Conservation (phyloP, 2,113 vertebrate genomes). For the Xiphophorus hellerii region DNA sequence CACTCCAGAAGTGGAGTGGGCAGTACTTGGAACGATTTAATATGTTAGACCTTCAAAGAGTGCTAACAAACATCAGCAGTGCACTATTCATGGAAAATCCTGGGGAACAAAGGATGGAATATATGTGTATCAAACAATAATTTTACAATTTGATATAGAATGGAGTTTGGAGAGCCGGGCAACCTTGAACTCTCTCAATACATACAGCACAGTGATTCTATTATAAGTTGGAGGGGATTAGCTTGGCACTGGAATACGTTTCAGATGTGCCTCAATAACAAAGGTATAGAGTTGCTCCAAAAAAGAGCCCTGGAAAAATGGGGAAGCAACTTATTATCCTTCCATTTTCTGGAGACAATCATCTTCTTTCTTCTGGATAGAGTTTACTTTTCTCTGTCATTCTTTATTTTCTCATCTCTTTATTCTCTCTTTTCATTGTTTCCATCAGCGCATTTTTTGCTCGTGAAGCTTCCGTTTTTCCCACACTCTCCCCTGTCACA, state of each 20-base stretch:
- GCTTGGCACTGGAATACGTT: slow-evolving; percentile 55
- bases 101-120: slow-evolving; percentile 13
- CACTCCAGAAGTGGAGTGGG: background rate
- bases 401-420: slow-evolving; percentile 57
- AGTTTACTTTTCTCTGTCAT: slow-evolving; percentile 62
- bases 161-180: slow-evolving; percentile 42
- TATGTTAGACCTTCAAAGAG: background rate
- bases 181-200: slow-evolving; percentile 59
- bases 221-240: slow-evolving; percentile 52
- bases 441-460: slow-evolving; percentile 90
- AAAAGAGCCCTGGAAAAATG: slow-evolving; percentile 66
- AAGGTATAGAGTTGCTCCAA: slow-evolving; percentile 67
- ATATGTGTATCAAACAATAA: slow-evolving; percentile 42
- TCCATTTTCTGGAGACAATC: slow-evolving; percentile 72
- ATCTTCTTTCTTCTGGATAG: slow-evolving; percentile 58
- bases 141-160: slow-evolving; percentile 35
- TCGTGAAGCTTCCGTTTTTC: slow-evolving; percentile 95
- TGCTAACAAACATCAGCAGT: slow-evolving; percentile 18
- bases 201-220: slow-evolving; percentile 60
- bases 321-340: slow-evolving; percentile 73
- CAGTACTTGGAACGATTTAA: slow-evolving; percentile 1
- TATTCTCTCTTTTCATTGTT: slow-evolving; percentile 83
- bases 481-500: slow-evolving; percentile 97
- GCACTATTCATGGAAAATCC: slow-evolving; percentile 6
- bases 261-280: slow-evolving; percentile 70